Evolutionary conservation across 2,113 vertebrate species (phyloP).

Genomic region (Agelaius phoeniceus): DNA sequence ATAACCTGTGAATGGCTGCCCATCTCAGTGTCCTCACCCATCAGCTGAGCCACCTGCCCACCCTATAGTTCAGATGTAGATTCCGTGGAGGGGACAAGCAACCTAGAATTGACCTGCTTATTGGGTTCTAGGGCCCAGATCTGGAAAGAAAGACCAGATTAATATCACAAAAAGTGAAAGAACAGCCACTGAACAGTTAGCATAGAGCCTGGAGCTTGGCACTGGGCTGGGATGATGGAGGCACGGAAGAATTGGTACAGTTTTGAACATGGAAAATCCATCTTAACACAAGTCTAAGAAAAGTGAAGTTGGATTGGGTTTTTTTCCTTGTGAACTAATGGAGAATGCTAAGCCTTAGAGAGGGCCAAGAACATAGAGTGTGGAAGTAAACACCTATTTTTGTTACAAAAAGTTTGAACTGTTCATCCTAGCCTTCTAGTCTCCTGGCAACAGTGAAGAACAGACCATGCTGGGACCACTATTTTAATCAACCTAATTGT

Average conservation of each 20-base stretch:
- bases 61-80: neutral
- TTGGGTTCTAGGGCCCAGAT: neutral
- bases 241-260: neutral
- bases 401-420: conserved; percentile 19
- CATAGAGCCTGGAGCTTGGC: neutral
- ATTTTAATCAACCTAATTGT: conserved; percentile 58
- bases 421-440: conserved; percentile 19
- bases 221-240: neutral
- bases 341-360: neutral
- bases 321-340: neutral
- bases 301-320: neutral
- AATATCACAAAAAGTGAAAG: neutral
- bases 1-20: neutral
- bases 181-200: neutral
- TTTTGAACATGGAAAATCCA: neutral
- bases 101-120: neutral
- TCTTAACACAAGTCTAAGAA: neutral
- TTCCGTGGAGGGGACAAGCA: neutral
- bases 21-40: fast-evolving
- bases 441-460: conserved; percentile 56
- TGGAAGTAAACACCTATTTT: conserved; percentile 41
- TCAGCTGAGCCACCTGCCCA: neutral
- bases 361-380: neutral
- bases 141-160: neutral
- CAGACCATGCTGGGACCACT: conserved; percentile 41